Conservation (phyloP, 2,888 invertebrate species). For the Belgica antarctica region DNA sequence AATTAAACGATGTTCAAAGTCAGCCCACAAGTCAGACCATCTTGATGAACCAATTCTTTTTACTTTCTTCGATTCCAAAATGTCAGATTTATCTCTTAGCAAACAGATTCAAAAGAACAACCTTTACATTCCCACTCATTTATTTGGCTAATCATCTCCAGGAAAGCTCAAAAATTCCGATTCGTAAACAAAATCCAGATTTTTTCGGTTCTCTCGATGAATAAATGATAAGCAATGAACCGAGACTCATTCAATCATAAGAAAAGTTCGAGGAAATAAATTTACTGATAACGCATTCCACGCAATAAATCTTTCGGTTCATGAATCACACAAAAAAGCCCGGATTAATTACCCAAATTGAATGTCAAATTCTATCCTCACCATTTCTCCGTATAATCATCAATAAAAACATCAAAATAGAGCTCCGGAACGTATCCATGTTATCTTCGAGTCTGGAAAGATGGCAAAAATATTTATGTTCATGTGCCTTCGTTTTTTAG, state of each 20-base stretch:
- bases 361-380: conserved; percentile 41
- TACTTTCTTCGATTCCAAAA: too few species aligned
- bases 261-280: conserved; percentile 6
- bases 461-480: neutral
- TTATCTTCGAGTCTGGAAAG: neutral
- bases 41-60: too few species aligned
- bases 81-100: too few species aligned
- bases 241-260: conserved; percentile 40
- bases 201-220: too few species aligned
- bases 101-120: too few species aligned
- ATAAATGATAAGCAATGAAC: conserved; percentile 40
- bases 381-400: conserved; percentile 33
- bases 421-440: conserved; percentile 35
- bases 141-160: too few species aligned
- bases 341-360: conserved; percentile 41
- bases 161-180: too few species aligned
- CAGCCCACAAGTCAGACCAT: too few species aligned
- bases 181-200: too few species aligned
- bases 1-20: too few species aligned
- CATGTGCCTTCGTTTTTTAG: neutral
- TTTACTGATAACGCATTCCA: conserved; percentile 37
- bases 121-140: too few species aligned
- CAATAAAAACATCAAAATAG: conserved; percentile 42
- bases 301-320: conserved; percentile 15
- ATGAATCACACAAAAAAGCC: neutral